Evolutionary conservation across 2,113 vertebrate genomes (phyloP).

Genomic region (Sylvicapra grimmia): DNA sequence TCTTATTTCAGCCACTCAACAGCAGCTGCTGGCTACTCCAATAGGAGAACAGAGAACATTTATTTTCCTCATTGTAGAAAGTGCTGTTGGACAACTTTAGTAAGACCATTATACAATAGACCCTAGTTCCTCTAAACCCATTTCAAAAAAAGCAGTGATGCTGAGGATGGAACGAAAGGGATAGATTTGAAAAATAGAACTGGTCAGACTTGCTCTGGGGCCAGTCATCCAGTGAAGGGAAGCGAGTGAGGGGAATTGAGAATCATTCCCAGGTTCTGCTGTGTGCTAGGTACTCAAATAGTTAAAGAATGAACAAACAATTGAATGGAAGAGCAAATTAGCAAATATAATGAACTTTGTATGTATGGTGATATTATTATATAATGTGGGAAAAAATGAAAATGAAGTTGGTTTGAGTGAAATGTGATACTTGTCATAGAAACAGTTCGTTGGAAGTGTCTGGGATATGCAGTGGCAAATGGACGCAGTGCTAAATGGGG

Average conservation of each 20-base stretch:
- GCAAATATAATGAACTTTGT: neutral
- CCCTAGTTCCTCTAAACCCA: neutral
- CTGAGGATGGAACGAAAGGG: neutral
- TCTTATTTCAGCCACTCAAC: neutral
- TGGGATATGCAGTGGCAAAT: neutral
- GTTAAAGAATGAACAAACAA: neutral
- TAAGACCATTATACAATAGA: fast-evolving
- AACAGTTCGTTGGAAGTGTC: neutral
- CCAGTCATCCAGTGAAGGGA: too few species aligned
- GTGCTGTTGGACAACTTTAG: neutral
- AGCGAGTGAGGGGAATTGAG: neutral
- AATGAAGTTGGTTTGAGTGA: neutral
- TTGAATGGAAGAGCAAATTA: neutral
- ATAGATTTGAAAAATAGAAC: neutral
- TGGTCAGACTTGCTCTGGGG: neutral
- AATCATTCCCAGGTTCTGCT: too few species aligned
- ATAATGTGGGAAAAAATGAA: neutral
- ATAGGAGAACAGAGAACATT: neutral
- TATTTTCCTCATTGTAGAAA: neutral
- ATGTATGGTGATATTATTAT: neutral
- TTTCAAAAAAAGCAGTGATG: neutral
- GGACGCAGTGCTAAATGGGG: neutral
- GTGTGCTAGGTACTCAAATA: neutral
- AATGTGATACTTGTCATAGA: neutral
- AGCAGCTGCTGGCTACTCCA: neutral